These are phyloP conservation scores for Anguilla marmorata DNA, from an alignment of 2,797 vertebrate species.

Conservation along the genomic window DNA sequence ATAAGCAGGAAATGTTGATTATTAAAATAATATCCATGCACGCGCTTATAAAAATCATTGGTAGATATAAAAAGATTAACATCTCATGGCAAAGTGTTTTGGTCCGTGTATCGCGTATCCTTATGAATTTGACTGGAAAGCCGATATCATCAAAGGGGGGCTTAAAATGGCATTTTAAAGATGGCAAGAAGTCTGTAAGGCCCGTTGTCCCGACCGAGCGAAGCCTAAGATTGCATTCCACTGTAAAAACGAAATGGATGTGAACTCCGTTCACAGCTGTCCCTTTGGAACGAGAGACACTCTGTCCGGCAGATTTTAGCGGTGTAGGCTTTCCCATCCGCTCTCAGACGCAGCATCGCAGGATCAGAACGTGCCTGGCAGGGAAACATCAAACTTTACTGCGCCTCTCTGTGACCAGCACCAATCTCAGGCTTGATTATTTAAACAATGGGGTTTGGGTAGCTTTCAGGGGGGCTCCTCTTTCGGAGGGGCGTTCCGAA, in stretches of 20 bases:
- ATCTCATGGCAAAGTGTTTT: constrained; percentile 53
- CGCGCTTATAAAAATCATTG: constrained; percentile 51
- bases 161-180: constrained; percentile 63
- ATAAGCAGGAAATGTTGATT: constrained; percentile 59
- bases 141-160: constrained; percentile 64
- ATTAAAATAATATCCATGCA: constrained; percentile 61
- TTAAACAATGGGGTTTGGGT: constrained; percentile 55
- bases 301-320: constrained; percentile 54
- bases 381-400: constrained; percentile 61
- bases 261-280: constrained; percentile 65
- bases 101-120: constrained; percentile 61
- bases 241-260: constrained; percentile 68
- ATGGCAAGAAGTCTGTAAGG: constrained; percentile 71
- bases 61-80: constrained; percentile 50
- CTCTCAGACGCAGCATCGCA: constrained; percentile 65
- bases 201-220: constrained; percentile 57
- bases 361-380: constrained; percentile 69
- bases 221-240: constrained; percentile 64
- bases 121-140: constrained; percentile 62
- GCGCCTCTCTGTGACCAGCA: constrained; percentile 59
- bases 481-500: constrained; percentile 48
- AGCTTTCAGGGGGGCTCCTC: constrained; percentile 53
- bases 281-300: constrained; percentile 27
- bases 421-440: constrained; percentile 49
- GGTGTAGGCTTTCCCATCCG: constrained; percentile 70